Conservation (phyloP, 1,140 invertebrate genomes). For the Leptonema lineaticorne region DNA sequence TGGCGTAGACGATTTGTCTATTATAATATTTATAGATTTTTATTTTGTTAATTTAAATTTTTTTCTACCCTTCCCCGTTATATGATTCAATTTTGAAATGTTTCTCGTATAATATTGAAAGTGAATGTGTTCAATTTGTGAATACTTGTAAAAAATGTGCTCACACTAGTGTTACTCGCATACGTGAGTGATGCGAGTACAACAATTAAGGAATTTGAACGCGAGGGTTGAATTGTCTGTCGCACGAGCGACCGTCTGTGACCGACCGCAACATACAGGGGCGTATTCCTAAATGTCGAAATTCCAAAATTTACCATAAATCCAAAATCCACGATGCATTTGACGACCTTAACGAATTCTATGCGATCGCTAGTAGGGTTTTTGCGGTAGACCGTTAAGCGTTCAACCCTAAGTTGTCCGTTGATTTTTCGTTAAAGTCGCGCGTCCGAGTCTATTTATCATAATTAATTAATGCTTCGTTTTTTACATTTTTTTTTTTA, state of each 20-base stretch:
- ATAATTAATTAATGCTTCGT: too few species aligned
- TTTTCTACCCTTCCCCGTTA: too few species aligned
- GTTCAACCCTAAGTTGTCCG: not conserved
- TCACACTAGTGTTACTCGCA: not conserved
- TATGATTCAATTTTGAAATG: too few species aligned
- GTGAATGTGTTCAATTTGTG: too few species aligned
- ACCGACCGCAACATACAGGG: not conserved
- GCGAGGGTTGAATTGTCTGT: not conserved
- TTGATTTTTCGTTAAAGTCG: too few species aligned
- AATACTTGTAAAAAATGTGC: not conserved
- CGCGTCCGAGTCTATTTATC: too few species aligned
- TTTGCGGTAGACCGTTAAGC: not conserved
- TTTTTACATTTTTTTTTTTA: too few species aligned
- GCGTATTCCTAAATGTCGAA: not conserved
- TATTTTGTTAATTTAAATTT: too few species aligned
- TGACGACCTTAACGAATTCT: not conserved
- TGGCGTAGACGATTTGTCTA: too few species aligned
- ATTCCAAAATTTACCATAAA: not conserved
- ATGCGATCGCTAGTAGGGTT: not conserved
- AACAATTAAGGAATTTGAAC: slow-evolving; percentile 10
- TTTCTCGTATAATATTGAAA: too few species aligned
- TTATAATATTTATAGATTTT: too few species aligned
- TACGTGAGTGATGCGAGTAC: not conserved
- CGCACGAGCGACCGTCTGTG: not conserved
- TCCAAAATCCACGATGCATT: not conserved